phyloP scores from a whole-genome alignment of 2,113 vertebrate genomes.

The Oryzias woworae region DNA sequence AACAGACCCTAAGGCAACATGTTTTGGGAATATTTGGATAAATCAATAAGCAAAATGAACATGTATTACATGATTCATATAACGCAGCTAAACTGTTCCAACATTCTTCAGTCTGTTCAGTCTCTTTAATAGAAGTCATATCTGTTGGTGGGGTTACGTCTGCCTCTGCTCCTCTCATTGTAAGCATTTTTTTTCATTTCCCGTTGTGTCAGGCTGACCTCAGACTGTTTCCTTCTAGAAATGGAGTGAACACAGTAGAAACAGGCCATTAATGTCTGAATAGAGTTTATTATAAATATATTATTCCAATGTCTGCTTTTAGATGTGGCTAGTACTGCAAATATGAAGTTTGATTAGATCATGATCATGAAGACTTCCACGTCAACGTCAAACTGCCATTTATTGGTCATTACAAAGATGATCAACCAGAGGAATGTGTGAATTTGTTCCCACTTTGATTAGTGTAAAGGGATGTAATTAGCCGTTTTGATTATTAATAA shows the following conservation, averaged over 20 bases:
- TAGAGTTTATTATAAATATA: constrained; percentile 39
- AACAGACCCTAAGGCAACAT: too few relatives aligned
- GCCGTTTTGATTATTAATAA: constrained; percentile 67
- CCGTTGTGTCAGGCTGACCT: constrained; percentile 52
- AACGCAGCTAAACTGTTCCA: constrained; percentile 30
- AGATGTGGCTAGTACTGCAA: constrained; percentile 14
- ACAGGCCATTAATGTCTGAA: constrained; percentile 41
- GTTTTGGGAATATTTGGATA: too few relatives aligned
- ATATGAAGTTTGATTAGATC: constrained; percentile 29
- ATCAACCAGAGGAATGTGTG: constrained; percentile 63
- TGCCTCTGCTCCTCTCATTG: constrained; percentile 21
- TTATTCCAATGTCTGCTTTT: constrained; percentile 23
- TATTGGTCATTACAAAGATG: constrained; percentile 57
- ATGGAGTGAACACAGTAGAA: constrained; percentile 54
- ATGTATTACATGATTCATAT: constrained; percentile 36
- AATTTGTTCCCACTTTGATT: constrained; percentile 61
- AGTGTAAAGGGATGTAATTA: constrained; percentile 64
- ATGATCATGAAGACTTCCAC: constrained; percentile 30
- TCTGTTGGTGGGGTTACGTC: constrained; percentile 35
- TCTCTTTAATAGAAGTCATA: constrained; percentile 45
- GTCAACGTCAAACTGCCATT: constrained; percentile 50
- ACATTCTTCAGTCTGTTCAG: too few relatives aligned
- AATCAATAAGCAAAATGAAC: too few relatives aligned
- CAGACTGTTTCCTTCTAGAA: constrained; percentile 39
- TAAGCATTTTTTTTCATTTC: constrained; percentile 39